Evolutionary conservation across 2,113 vertebrate species (phyloP).

Genomic region (Danio rerio): DNA sequence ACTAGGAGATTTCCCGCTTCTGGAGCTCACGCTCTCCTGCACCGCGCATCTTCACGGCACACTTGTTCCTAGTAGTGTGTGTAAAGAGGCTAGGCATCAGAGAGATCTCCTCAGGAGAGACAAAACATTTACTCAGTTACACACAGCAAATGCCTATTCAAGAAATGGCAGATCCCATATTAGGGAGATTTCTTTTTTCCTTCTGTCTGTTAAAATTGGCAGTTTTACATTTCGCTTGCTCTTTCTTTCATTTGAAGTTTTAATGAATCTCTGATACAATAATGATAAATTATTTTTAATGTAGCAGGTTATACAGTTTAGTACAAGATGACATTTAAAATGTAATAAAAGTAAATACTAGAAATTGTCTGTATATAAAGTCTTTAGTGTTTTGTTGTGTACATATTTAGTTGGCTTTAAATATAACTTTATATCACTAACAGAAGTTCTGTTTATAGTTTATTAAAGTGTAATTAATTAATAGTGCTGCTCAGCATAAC

Average conservation of each 20-base stretch:
- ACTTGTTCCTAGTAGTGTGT: slow-evolving; percentile 78
- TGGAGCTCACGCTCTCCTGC: slow-evolving; percentile 59
- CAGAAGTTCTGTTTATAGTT: no score
- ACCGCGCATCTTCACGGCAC: slow-evolving; percentile 73
- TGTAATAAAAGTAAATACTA: no score
- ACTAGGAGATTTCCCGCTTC: slow-evolving; percentile 55
- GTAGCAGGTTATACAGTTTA: no score
- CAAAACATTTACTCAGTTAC: slow-evolving; percentile 49
- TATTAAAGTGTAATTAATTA: no score
- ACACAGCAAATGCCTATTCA: slow-evolving; percentile 38
- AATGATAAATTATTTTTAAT: no score
- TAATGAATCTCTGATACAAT: no score
- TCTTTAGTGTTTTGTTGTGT: no score
- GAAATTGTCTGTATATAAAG: no score
- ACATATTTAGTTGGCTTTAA: no score
- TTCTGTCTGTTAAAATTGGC: neutral
- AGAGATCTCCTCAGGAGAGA: slow-evolving; percentile 43
- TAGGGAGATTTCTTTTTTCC: neutral
- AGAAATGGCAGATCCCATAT: slow-evolving; percentile 3
- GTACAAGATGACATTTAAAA: no score
- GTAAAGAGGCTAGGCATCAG: slow-evolving; percentile 71
- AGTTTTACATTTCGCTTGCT: neutral
- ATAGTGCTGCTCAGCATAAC: no score
- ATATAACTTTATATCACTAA: no score
- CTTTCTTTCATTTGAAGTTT: neutral